Conservation (phyloP, 2,797 vertebrate genomes). For the Notamacropus eugenii region DNA sequence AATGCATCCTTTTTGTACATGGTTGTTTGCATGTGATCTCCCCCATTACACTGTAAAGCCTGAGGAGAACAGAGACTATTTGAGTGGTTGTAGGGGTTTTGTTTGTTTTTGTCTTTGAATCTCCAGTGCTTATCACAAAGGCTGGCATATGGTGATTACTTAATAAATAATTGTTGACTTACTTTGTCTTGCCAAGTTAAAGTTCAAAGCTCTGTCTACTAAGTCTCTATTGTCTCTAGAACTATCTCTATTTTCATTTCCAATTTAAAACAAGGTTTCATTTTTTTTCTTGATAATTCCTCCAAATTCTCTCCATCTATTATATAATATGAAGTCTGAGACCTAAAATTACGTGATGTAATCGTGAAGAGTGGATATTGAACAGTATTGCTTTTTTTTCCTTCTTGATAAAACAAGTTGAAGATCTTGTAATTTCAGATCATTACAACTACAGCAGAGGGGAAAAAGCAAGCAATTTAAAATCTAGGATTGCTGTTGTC, state of each 20-base stretch:
- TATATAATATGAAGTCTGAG: background rate
- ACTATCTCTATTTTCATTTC: background rate
- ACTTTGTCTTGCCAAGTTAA: background rate
- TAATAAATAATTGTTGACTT: background rate
- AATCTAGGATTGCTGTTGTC: background rate
- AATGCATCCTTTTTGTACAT: background rate
- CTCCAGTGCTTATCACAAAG: background rate
- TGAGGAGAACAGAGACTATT: background rate
- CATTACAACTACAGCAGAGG: background rate
- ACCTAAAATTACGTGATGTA: background rate
- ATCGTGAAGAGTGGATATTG: background rate
- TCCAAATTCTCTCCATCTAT: background rate
- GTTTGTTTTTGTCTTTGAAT: background rate
- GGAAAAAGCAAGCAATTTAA: background rate
- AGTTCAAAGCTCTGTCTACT: background rate
- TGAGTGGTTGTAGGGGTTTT: background rate
- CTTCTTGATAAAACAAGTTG: background rate
- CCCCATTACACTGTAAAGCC: too few species aligned
- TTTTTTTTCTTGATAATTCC: background rate
- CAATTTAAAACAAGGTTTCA: background rate
- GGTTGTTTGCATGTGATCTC: background rate
- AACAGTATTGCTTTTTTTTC: background rate
- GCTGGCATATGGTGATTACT: background rate
- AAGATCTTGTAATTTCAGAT: background rate
- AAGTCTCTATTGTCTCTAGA: background rate